Base-by-base conservation (phyloP, 2,113 vertebrate species). In the Pterocles orientalis region DNA sequence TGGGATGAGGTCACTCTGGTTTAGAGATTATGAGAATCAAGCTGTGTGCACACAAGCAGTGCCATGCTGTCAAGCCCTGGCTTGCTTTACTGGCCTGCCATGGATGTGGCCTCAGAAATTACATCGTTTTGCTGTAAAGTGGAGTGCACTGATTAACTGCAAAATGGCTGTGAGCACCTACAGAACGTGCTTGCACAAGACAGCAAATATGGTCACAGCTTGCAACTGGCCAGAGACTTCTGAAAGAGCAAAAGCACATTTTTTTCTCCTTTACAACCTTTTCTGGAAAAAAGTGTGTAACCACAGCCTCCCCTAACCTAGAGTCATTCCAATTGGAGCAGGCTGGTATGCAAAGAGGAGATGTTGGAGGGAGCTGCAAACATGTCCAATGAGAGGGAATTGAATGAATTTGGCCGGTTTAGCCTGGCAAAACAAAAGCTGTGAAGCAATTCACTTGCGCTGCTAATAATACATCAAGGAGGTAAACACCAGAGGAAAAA, bases 1-100 rank as follows among this genome's bases (percentile, higher is more conserved):
- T 64, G 50, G 90, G 90, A 94, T 96, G 94, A 95, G 84, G 69
- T 95, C 95, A 95, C 65, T 56, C 36, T 81, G 61, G 31, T 75
- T 84, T 68, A 57, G 36, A 84, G 81, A 91, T 89, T 78, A 71
- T 3, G 51, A 83, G 81, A 86, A 43, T 2, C 1, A 4, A 84
- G 61, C 68, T 64, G 56, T 0, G 6, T 89, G 92, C 90, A 94
- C 47, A 57, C 0, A 5, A 95, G 84, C 93, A 89, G 83, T 92
- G 89, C 86, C 83, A n/a, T 0, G 2, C 80, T 1, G 3, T 83
- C 77, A 88, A 58, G 47, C 54, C 28, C 77, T 91, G 77, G 72
- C 86, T 91, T 5, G 20, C 53, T 84, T 34, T 23, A 20, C 88
- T 69, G 45, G 29, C 45, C 70, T 65, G 85, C 41, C 3, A 2